Evolutionary conservation across 2,113 vertebrate genomes (phyloP).

Genomic region (Callorhinus ursinus): DNA sequence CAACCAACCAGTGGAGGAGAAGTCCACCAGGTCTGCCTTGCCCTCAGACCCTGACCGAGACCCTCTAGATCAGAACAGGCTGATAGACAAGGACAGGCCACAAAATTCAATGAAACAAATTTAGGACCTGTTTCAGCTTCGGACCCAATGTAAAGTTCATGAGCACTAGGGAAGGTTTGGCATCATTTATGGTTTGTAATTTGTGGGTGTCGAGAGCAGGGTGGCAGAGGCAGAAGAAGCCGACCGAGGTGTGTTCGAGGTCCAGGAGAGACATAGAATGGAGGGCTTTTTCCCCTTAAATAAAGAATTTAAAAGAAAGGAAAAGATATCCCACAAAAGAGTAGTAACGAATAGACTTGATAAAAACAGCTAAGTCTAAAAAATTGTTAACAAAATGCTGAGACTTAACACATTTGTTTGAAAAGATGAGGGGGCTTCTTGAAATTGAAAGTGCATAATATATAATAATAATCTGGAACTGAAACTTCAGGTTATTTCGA

Average conservation of each 20-base stretch:
- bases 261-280: neutral
- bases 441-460: neutral
- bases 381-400: neutral
- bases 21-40: neutral
- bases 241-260: neutral
- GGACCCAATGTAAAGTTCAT: neutral
- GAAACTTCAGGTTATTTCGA: constrained; percentile 12
- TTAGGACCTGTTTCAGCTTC: neutral
- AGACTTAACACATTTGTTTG: neutral
- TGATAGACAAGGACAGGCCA: neutral
- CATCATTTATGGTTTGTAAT: neutral
- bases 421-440: neutral
- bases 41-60: no score
- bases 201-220: neutral
- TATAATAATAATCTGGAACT: neutral
- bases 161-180: neutral
- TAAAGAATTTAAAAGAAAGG: neutral
- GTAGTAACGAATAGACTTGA: neutral
- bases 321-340: neutral
- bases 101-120: neutral
- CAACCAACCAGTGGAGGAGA: neutral
- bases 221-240: neutral
- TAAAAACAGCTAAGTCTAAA: neutral
- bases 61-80: neutral
- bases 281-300: neutral